Evolutionary conservation across 2,888 invertebrate species (phyloP), one percentile per base, ranked within the genome.

Genomic region (Brachyptera risi): DNA sequence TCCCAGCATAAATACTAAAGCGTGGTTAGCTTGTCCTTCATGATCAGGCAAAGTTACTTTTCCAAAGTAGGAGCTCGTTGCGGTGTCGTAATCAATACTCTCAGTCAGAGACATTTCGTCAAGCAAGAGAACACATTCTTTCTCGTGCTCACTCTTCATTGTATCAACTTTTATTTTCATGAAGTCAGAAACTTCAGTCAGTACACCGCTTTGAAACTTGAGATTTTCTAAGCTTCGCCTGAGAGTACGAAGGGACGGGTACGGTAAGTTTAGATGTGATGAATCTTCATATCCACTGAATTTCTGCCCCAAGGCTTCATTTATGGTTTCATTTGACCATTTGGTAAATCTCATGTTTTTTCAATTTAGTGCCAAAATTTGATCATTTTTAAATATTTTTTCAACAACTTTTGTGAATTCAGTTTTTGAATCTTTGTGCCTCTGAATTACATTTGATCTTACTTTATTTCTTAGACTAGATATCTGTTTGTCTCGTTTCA

Each of bases 1-100:
- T 24, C 60, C 68, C 27, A 71, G 47, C 67, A 71, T 68, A 42
- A 70, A 65, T 31, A 70, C 68, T 31, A 70, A 57, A n/a, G 62
- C 68, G 65, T 69, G 68, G 21, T 63, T 66, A 7, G 69, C 68
- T 26, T 54, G 21, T 23, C 64, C 66, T 15, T 37, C 50, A 42
- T 61, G 51, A 38, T 51, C 7, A 17, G 62, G 61, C 1, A 63
- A 11, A 31, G 31, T 31, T 31, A 31, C 31, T 7, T 11, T 11
- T 7, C 31, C 31, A 31, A 31, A 31, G 31, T 31, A 31, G 5
- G 5, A 7, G 31, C 11, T 11, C 11, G 31, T 31, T 5, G 31
- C 5, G 11, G 11, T 31, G 31, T 31, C 31, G 31, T 31, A 31
- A 7, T 31, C 31, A 31, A 11, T 31, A 31, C 31, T 31, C 7